Evolutionary conservation across 1,140 invertebrate genomes (phyloP).

Genomic region (Lucilia cuprina): DNA sequence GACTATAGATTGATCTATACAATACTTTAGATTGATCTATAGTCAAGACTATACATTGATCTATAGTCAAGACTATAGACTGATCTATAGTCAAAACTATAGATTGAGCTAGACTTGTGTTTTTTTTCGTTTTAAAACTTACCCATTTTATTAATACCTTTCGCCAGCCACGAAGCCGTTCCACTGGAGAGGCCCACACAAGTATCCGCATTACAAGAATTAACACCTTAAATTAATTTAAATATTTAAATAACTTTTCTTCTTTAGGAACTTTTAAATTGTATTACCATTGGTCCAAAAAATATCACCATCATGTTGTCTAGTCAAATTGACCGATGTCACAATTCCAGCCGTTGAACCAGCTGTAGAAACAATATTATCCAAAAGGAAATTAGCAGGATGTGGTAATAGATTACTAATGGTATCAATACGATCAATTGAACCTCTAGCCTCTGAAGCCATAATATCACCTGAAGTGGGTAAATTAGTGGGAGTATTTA

Average conservation of each 20-base stretch:
- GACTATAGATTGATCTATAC: too few species aligned
- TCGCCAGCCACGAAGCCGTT: slow-evolving; percentile 58
- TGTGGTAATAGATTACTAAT: slow-evolving; percentile 38
- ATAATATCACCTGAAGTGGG: neutral
- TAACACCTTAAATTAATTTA: slow-evolving; percentile 40
- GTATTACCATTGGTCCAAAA: slow-evolving; percentile 66
- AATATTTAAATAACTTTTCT: neutral
- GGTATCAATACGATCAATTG: neutral
- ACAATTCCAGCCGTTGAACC: slow-evolving; percentile 41
- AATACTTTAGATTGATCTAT: too few species aligned
- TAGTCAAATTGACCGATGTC: slow-evolving; percentile 61
- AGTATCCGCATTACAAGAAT: slow-evolving; percentile 62
- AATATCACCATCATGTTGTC: slow-evolving; percentile 68
- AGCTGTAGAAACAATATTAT: slow-evolving; percentile 51
- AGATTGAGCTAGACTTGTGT: too few species aligned
- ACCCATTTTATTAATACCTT: slow-evolving; percentile 42
- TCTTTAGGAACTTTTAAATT: neutral
- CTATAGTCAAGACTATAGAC: too few species aligned
- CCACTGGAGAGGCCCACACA: slow-evolving; percentile 67
- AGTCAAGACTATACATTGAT: too few species aligned
- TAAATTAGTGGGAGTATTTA: neutral
- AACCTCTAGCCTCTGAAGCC: slow-evolving; percentile 6
- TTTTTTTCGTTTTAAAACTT: too few species aligned
- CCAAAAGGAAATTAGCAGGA: slow-evolving; percentile 55
- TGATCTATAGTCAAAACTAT: too few species aligned